Conservation (phyloP, 2,888 invertebrate genomes). For the Plemyria rubiginata region DNA sequence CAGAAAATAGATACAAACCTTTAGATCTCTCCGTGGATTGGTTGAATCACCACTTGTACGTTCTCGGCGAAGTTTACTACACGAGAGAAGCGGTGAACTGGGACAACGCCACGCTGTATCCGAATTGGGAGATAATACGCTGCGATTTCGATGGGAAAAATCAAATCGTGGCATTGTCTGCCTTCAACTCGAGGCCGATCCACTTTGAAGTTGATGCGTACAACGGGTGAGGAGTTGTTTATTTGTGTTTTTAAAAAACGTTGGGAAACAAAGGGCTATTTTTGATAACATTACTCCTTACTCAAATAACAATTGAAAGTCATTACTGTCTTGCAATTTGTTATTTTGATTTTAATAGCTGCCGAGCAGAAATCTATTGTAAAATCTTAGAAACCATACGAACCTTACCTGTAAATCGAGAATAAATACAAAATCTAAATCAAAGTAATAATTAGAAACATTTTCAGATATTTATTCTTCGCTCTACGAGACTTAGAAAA, state of each 20-base stretch:
- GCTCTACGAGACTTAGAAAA: constrained; percentile 83
- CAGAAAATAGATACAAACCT: constrained; percentile 87
- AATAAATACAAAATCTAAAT: neutral
- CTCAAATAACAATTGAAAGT: neutral
- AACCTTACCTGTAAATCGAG: no score
- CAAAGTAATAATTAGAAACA: neutral
- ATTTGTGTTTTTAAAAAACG: constrained; percentile 12
- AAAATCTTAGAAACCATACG: no score
- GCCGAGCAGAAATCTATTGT: no score
- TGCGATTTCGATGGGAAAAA: constrained; percentile 90
- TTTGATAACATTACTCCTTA: neutral
- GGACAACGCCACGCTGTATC: constrained; percentile 56
- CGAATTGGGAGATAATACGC: constrained; percentile 89
- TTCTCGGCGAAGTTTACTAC: constrained; percentile 89
- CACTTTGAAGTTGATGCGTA: constrained; percentile 96
- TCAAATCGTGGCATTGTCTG: constrained; percentile 88
- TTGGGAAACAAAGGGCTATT: constrained; percentile 11
- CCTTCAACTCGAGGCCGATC: constrained; percentile 88
- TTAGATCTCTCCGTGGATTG: constrained; percentile 93
- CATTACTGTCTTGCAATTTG: neutral
- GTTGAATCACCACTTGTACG: constrained; percentile 93
- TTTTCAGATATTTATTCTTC: constrained; percentile 91
- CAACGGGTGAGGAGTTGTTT: constrained; percentile 88
- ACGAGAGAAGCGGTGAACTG: constrained; percentile 59
- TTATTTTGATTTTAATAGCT: neutral